Evolutionary conservation across 2,113 vertebrate species (phyloP), one percentile per base, ranked within the genome.

Genomic region (Sander vitreus): DNA sequence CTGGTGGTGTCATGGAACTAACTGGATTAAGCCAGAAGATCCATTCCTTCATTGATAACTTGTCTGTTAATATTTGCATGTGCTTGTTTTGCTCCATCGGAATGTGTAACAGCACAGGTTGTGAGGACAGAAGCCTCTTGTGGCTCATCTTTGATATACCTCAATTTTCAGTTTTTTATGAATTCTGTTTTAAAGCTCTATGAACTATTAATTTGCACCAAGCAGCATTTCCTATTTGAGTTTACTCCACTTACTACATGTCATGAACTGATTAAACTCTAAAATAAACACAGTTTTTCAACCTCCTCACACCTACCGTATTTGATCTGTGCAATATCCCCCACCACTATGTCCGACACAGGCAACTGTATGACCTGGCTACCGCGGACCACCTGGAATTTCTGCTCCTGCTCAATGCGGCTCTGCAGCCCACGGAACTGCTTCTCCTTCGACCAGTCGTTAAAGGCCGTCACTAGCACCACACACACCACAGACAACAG

Each of bases 381-480:
- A 0, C 95, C 97, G 0, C 98, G 96, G 48, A 99, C 96, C 81
- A 99, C 97, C 15, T 98, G 97, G 81, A 99, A 99, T 84, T 99
- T 99, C 95, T 99, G 98, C 86, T 99, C 98, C 95, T 99, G 98
- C 91, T 99, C 98, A n/a, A 99, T 99, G 84, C 98, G 98, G 87
- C 96, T 99, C 92, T 99, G 98, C 55, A 99, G 95, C 36, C 98
- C 98, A 23, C 98, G 96, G 81, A 99, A 99, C 94, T 99, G 98
- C 81, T 99, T 99, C 94, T 99, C 98, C 86, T 99, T 99, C 90
- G 98, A 99, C 98, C 98, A 99, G 93, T 99, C 98, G 39, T 99
- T 99, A 93, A 99, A 99, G 89, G 98, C 98, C 0, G 98, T 99
- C 91, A 99, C 98, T 23, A 99, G 94, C 33, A 99, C 98, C 39